Percentiles rank a stretch among this genome's conserved stretches.
Evolutionary conservation across 2,888 invertebrate species (phyloP).

Genomic region (Phrixothrix hirtus): DNA sequence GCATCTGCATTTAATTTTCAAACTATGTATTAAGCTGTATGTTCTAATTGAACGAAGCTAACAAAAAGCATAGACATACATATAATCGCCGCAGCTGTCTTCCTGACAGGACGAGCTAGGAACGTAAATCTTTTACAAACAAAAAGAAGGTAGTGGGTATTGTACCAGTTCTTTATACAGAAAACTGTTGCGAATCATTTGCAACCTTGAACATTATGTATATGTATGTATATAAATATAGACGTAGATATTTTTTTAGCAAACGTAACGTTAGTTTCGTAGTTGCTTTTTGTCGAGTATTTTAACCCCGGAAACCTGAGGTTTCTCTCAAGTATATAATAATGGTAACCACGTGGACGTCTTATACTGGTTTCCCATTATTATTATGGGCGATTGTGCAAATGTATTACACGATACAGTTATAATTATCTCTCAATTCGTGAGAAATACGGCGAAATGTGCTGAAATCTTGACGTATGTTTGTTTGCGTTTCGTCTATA

Average conservation of each 20-base stretch:
- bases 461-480: no score
- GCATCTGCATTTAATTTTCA: no score
- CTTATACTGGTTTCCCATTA: slow-evolving; percentile 16
- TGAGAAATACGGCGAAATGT: no score
- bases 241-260: slow-evolving; percentile 17
- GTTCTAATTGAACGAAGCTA: not conserved
- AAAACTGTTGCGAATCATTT: slow-evolving; percentile 25
- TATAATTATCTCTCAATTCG: no score
- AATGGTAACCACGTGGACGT: slow-evolving; percentile 20
- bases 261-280: slow-evolving; percentile 28
- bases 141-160: slow-evolving; percentile 1
- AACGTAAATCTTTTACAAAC: not conserved
- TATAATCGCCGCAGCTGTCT: no score
- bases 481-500: no score
- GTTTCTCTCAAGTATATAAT: slow-evolving; percentile 12
- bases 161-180: slow-evolving; percentile 5
- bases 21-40: no score
- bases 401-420: no score
- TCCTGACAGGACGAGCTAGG: no score
- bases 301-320: slow-evolving; percentile 35
- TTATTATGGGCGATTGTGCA: slow-evolving; percentile 3
- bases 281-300: slow-evolving; percentile 32
- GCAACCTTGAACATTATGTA: slow-evolving; percentile 35
- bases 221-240: no score
- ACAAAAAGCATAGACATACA: no score